Conservation (phyloP, 2,888 invertebrate genomes). For the Glaucopsyche alexis region DNA sequence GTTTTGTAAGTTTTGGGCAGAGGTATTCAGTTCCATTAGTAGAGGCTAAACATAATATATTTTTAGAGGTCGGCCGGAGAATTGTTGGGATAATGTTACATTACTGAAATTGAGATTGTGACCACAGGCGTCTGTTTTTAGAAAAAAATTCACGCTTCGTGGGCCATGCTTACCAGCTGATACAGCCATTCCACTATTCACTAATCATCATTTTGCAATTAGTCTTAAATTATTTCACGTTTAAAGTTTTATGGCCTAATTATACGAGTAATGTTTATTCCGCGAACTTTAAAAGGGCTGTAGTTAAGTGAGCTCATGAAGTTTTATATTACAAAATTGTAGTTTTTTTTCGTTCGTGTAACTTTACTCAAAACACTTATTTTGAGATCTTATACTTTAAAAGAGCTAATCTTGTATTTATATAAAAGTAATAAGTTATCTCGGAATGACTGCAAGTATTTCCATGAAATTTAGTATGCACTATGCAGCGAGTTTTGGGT, state of each 20-base stretch:
- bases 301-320: neutral
- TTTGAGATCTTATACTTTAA: too few species aligned
- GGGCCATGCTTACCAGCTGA: constrained; percentile 66
- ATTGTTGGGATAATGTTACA: constrained; percentile 61
- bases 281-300: neutral
- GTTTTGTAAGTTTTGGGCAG: constrained; percentile 13
- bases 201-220: neutral
- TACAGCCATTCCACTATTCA: constrained; percentile 33
- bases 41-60: constrained; percentile 18
- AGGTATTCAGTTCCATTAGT: constrained; percentile 4
- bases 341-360: too few species aligned
- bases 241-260: neutral
- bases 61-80: constrained; percentile 33
- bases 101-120: constrained; percentile 66
- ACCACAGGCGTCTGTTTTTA: constrained; percentile 55
- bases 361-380: too few species aligned
- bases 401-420: too few species aligned
- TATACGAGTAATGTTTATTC: neutral
- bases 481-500: too few species aligned
- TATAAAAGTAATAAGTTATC: too few species aligned
- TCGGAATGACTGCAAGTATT: too few species aligned
- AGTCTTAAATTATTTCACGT: neutral
- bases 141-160: constrained; percentile 74
- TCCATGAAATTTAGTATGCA: too few species aligned
- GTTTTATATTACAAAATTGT: too few species aligned